Evolutionary conservation across 2,888 invertebrate species (phyloP).

Genomic region (Poecilus cupreus): DNA sequence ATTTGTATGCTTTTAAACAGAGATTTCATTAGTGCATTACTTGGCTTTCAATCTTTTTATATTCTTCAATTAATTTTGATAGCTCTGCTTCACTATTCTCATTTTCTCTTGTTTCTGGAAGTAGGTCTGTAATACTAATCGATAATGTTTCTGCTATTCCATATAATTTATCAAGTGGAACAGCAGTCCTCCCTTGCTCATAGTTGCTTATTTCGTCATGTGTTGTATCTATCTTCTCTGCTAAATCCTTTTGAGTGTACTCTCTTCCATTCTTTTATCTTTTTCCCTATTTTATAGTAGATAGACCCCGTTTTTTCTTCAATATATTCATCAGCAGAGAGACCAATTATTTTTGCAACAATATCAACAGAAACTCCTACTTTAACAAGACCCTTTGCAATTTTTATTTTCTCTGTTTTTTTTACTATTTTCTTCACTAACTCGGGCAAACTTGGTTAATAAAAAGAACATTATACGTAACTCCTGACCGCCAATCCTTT

Average conservation of each 20-base stretch:
- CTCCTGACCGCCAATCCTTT: too few species aligned
- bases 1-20: conserved; percentile 11
- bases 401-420: conserved; percentile 6
- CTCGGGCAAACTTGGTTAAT: conserved; percentile 1
- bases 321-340: conserved; percentile 19
- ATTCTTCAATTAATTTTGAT: conserved; percentile 46
- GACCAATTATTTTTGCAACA: background rate
- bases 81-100: conserved; percentile 40
- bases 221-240: conserved; percentile 5
- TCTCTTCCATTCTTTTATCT: too few species aligned
- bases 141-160: conserved; percentile 50
- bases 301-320: conserved; percentile 11
- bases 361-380: conserved; percentile 4
- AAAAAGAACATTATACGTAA: background rate
- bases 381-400: background rate
- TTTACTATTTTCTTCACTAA: background rate
- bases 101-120: conserved; percentile 44
- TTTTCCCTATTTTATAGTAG: conserved; percentile 34
- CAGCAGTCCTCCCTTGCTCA: conserved; percentile 47
- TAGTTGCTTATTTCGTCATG: conserved; percentile 39
- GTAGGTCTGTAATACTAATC: conserved; percentile 47
- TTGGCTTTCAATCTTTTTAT: conserved; percentile 46
- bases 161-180: conserved; percentile 44
- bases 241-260: conserved; percentile 28
- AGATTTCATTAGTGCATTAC: conserved; percentile 20